phyloP scores from a whole-genome alignment of 2,113 vertebrate species.

The Regulus satrapa region DNA sequence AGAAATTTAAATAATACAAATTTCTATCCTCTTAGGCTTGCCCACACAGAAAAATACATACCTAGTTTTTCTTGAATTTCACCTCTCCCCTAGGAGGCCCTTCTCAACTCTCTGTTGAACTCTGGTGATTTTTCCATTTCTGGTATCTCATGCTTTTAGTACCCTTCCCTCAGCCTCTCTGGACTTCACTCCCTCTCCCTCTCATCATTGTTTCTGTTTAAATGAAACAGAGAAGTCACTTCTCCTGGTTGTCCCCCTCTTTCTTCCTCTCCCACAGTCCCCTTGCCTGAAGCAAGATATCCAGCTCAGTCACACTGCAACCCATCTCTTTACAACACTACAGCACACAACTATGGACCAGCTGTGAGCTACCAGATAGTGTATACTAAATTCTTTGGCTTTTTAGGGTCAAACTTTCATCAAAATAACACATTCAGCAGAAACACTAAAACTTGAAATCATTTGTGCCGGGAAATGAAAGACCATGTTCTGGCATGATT shows the following conservation, averaged over 20 bases:
- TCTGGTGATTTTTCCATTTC: background rate
- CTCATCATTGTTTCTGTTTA: background rate
- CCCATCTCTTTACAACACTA: background rate
- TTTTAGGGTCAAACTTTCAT: background rate
- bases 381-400: background rate
- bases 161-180: background rate
- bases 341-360: background rate
- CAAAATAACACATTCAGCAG: background rate
- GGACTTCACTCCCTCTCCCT: background rate
- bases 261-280: background rate
- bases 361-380: background rate
- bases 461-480: rapidly evolving
- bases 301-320: background rate
- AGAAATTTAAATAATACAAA: background rate
- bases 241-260: background rate
- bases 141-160: background rate
- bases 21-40: background rate
- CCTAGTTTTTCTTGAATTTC: background rate
- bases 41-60: background rate
- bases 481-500: background rate
- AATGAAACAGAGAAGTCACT: background rate
- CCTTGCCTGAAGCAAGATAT: background rate
- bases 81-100: background rate
- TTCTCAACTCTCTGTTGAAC: background rate
- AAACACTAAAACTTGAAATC: background rate